Conservation (phyloP, 2,113 vertebrate species). For the Paramisgurnus dabryanus region DNA sequence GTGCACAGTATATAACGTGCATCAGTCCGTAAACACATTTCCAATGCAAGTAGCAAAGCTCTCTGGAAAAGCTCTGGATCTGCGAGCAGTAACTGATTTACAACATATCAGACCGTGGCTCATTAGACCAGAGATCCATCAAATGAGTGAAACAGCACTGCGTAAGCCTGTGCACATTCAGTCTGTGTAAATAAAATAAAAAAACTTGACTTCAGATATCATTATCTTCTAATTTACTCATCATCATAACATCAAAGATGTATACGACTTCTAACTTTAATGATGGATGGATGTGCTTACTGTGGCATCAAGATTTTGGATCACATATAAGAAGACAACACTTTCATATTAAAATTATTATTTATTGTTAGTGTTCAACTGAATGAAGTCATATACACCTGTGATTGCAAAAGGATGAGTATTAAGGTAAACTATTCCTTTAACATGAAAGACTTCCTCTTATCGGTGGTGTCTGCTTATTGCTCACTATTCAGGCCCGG, state of each 20-base stretch:
- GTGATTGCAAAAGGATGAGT: too few species aligned
- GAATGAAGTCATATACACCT: too few species aligned
- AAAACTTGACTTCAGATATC: not conserved
- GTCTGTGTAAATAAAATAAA: not conserved
- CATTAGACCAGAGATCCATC: slow-evolving; percentile 14
- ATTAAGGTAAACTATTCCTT: too few species aligned
- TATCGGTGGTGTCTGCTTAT: not conserved
- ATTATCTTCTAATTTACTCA: too few species aligned
- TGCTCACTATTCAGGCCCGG: too few species aligned
- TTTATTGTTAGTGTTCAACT: too few species aligned
- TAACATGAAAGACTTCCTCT: not conserved
- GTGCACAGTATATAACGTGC: not conserved
- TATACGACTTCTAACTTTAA: too few species aligned
- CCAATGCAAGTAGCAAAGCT: slow-evolving; percentile 41
- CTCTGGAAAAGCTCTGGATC: slow-evolving; percentile 21
- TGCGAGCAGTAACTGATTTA: slow-evolving; percentile 41
- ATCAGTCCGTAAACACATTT: slow-evolving; percentile 7
- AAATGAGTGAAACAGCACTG: slow-evolving; percentile 21
- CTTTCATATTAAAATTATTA: too few species aligned
- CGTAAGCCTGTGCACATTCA: not conserved
- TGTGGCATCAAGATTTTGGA: too few species aligned
- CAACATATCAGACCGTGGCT: slow-evolving; percentile 12
- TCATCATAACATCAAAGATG: too few species aligned
- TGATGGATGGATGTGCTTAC: too few species aligned
- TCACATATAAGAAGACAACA: too few species aligned